Evolutionary conservation across 2,888 invertebrate species (phyloP).

Genomic region (Drosophila neutralis): DNA sequence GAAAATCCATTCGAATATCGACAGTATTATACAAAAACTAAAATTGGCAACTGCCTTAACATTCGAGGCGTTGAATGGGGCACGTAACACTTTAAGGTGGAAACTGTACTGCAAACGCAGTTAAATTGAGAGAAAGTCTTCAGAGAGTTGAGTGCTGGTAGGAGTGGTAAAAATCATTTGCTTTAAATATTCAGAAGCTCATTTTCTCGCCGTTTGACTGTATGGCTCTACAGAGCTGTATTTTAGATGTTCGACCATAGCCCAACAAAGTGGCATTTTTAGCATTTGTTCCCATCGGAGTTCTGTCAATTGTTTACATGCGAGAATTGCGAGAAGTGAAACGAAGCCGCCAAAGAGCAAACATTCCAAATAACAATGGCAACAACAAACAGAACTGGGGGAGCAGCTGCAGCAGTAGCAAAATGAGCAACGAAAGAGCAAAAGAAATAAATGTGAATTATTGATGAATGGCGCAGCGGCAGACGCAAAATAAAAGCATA

Average conservation of each 20-base stretch:
- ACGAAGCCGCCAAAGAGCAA: slow-evolving; percentile 36
- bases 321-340: slow-evolving; percentile 40
- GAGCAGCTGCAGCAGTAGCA: slow-evolving; percentile 13
- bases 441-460: slow-evolving; percentile 79
- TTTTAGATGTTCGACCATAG: slow-evolving; percentile 20
- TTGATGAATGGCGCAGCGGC: slow-evolving; percentile 74
- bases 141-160: neutral
- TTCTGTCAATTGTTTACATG: slow-evolving; percentile 69
- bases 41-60: slow-evolving; percentile 3
- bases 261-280: slow-evolving; percentile 36
- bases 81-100: slow-evolving; percentile 5
- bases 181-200: slow-evolving; percentile 46
- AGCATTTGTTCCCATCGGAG: slow-evolving; percentile 37
- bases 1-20: neutral
- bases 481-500: slow-evolving; percentile 49
- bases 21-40: neutral
- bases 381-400: neutral
- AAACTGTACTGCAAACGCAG: neutral
- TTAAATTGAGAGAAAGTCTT: neutral
- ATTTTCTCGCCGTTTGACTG: slow-evolving; percentile 20
- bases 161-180: slow-evolving; percentile 17
- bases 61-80: neutral
- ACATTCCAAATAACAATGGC: slow-evolving; percentile 28
- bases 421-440: slow-evolving; percentile 42
- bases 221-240: slow-evolving; percentile 12